Percentiles rank a stretch among this genome's conserved stretches.
Evolutionary conservation across 2,888 invertebrate species (phyloP).

Genomic region (Drosophila algonquin): DNA sequence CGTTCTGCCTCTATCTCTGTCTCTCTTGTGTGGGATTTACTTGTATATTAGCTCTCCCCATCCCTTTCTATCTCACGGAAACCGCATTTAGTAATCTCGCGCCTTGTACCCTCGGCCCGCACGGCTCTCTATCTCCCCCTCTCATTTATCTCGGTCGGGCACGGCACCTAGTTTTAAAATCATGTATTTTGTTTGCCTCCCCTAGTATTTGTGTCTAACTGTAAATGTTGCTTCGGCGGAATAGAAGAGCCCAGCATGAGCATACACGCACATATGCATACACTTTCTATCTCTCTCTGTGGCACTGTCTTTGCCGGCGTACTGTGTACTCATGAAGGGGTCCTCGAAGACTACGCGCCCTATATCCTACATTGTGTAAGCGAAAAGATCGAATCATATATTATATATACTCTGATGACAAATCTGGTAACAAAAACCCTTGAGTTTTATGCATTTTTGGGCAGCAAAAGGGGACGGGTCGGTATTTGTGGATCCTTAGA

Average conservation of each 20-base stretch:
- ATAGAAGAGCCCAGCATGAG: not conserved
- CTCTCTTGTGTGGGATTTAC: constrained; percentile 14
- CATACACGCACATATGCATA: not conserved
- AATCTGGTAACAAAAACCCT: constrained; percentile 7
- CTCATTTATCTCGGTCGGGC: constrained; percentile 1
- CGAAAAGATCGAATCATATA: constrained; percentile 38
- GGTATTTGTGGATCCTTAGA: too few species aligned
- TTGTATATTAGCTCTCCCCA: constrained; percentile 37
- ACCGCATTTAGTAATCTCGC: constrained; percentile 35
- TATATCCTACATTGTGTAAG: constrained; percentile 19
- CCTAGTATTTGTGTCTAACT: constrained; percentile 16
- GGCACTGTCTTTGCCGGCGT: not conserved
- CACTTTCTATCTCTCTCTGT: not conserved
- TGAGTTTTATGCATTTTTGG: not conserved
- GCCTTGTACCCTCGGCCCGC: not conserved
- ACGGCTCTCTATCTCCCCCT: constrained; percentile 24
- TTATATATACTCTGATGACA: constrained; percentile 22
- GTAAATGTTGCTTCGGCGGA: constrained; percentile 10
- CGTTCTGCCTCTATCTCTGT: constrained; percentile 4
- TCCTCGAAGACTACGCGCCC: not conserved
- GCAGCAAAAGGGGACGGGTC: too few species aligned
- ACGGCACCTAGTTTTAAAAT: constrained; percentile 24
- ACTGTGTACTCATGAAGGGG: not conserved
- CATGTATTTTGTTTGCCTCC: constrained; percentile 20
- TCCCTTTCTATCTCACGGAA: constrained; percentile 3